phyloP scores from a whole-genome alignment of 2,797 vertebrate species.

The Scyliorhinus canicula region DNA sequence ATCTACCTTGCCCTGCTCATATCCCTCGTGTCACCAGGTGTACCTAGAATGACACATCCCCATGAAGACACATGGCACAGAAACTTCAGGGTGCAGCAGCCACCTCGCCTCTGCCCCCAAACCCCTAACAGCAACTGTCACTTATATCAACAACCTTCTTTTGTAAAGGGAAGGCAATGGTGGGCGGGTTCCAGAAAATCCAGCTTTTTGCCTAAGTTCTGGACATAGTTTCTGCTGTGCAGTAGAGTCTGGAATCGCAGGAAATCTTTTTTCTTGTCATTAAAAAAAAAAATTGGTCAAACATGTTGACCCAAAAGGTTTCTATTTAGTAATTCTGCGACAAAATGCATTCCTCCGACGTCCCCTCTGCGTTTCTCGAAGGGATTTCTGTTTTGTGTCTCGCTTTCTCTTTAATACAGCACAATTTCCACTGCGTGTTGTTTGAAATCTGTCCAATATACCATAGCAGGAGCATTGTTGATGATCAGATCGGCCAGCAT shows the following conservation, averaged over 20 bases:
- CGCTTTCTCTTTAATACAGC: not conserved
- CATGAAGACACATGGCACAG: not conserved
- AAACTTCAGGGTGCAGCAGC: not conserved
- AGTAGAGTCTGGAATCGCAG: not conserved
- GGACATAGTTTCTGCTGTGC: not conserved
- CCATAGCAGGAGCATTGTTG: not conserved
- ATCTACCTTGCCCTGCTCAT: not conserved
- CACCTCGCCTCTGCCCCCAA: not conserved
- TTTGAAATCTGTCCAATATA: conserved; percentile 23
- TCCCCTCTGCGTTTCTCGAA: not conserved
- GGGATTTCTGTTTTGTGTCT: not conserved
- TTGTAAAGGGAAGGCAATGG: not conserved
- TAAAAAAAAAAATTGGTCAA: not conserved
- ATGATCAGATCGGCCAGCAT: not conserved
- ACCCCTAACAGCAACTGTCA: not conserved
- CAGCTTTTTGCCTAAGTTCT: not conserved
- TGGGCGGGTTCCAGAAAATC: not conserved
- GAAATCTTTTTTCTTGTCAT: not conserved
- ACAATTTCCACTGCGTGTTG: not conserved
- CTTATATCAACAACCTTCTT: not conserved
- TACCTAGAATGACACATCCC: too few species aligned
- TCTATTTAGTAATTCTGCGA: not conserved
- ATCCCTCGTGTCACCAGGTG: not conserved
- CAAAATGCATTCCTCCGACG: not conserved
- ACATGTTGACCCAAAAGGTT: not conserved